Evolutionary conservation across 2,797 vertebrate genomes (phyloP), one percentile per base, ranked within the genome.

Genomic region (Centroberyx gerrardi): DNA sequence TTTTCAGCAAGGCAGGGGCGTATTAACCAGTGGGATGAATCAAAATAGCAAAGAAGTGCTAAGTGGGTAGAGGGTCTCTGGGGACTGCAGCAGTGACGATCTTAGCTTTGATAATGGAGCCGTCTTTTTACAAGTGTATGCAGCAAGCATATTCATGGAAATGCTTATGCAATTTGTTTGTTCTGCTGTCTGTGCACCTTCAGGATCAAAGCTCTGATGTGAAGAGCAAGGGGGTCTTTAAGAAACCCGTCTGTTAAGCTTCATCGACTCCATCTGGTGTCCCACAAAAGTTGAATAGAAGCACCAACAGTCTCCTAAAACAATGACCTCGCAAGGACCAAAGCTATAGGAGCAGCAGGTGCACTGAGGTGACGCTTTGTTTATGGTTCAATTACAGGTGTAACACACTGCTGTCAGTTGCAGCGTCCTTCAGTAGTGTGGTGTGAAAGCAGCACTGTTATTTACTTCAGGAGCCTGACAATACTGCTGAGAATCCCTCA

Each of bases 181-280:
- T 49, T 74, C 55, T 67, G 62, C 42, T 22, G 46, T 8, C 68
- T 69, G 42, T 59, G 68, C 59, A 54, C 27, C 48, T 74, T 63
- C 58, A 77, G 74, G 72, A 83, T 86, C 69, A 82, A 80, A 85
- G 78, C 74, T 78, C 13, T 7, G 48, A 72, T 52, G 36, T 0
- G 49, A 51, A 8, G 46, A 68, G 53, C 17, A 0, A 33, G 22
- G 55, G 51, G 68, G 42, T 55, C 48, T 76, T 66, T 72, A 48
- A 83, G 46, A 7, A 63, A n/a, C 27, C 8, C 44, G 33, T 7
- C 29, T 22, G 48, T 52, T 31, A 12, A 52, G 31, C 29, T n/a
- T 51, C n/a, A 65, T 29, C 14, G 42, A 44, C 3, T 44, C 42
- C 42, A 44, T 15, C 14, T 17, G 44, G 54, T 17, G 3, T 68